A percentile compares a stretch with the other conserved stretches of the same genome.
Evolutionary conservation across 2,888 invertebrate genomes (phyloP).

Genomic region (Oligia strigilis): DNA sequence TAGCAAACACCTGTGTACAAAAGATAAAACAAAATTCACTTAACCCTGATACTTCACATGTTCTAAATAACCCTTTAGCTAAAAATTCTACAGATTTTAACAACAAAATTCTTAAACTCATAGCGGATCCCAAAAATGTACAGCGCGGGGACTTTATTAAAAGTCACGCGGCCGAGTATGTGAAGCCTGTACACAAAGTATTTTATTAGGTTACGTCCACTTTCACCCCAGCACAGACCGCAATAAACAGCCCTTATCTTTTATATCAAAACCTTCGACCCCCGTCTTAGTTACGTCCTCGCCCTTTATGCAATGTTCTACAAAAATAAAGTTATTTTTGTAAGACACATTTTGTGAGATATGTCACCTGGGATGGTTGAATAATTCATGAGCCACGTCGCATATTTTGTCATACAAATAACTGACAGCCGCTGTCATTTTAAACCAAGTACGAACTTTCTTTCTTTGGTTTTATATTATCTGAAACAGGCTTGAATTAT

Average conservation of each 20-base stretch:
- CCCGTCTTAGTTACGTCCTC: constrained; percentile 65
- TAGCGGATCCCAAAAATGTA: constrained; percentile 63
- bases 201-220: constrained; percentile 75
- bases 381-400: constrained; percentile 75
- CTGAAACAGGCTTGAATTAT: constrained; percentile 17
- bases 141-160: constrained; percentile 70
- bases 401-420: constrained; percentile 75
- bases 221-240: constrained; percentile 68
- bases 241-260: constrained; percentile 78
- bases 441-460: constrained; percentile 59
- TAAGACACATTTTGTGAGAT: constrained; percentile 75
- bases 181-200: constrained; percentile 72
- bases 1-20: not conserved
- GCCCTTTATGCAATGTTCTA: constrained; percentile 53
- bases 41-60: constrained; percentile 21
- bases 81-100: constrained; percentile 21
- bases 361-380: constrained; percentile 74
- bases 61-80: constrained; percentile 13
- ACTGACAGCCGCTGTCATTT: constrained; percentile 71
- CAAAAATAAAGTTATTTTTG: constrained; percentile 68
- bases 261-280: constrained; percentile 76
- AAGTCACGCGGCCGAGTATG: constrained; percentile 73
- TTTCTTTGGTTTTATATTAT: constrained; percentile 49
- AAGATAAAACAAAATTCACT: constrained; percentile 12
- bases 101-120: constrained; percentile 46